phyloP scores from a whole-genome alignment of 1,140 invertebrate genomes.

The Meloidogyne chitwoodi region DNA sequence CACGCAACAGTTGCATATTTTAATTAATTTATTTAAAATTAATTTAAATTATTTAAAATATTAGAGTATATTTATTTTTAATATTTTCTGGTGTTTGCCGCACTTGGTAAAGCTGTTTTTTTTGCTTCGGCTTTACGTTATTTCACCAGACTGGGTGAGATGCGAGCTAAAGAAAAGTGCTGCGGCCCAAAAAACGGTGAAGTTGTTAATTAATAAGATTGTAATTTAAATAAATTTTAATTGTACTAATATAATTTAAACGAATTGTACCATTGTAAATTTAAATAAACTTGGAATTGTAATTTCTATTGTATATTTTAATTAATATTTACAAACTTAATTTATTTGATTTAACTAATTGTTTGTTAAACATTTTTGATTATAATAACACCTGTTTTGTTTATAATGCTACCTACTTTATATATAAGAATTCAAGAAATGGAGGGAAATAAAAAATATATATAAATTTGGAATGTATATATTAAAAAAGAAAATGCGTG shows the following conservation, averaged over 20 bases:
- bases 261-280: too few relatives aligned
- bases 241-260: not conserved
- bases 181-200: not conserved
- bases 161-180: slow-evolving; percentile 8
- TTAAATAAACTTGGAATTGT: too few relatives aligned
- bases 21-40: too few relatives aligned
- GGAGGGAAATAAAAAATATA: not conserved
- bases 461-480: not conserved
- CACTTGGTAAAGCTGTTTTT: slow-evolving; percentile 36
- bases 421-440: not conserved
- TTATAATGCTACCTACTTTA: too few relatives aligned
- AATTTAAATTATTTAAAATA: too few relatives aligned
- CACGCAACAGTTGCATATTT: slow-evolving; percentile 42
- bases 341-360: too few relatives aligned
- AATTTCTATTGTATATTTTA: too few relatives aligned
- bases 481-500: not conserved
- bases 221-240: not conserved
- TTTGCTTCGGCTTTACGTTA: slow-evolving; percentile 40
- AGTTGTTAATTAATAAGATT: not conserved
- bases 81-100: too few relatives aligned
- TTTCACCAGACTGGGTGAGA: slow-evolving; percentile 29
- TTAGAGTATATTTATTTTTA: too few relatives aligned
- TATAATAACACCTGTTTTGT: too few relatives aligned
- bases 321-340: too few relatives aligned
- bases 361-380: too few relatives aligned